A percentile compares a stretch with the other conserved stretches of the same genome.
These are phyloP conservation scores for Drosophila histrio DNA, from an alignment of 2,888 invertebrate species.

Conservation along the genomic window DNA sequence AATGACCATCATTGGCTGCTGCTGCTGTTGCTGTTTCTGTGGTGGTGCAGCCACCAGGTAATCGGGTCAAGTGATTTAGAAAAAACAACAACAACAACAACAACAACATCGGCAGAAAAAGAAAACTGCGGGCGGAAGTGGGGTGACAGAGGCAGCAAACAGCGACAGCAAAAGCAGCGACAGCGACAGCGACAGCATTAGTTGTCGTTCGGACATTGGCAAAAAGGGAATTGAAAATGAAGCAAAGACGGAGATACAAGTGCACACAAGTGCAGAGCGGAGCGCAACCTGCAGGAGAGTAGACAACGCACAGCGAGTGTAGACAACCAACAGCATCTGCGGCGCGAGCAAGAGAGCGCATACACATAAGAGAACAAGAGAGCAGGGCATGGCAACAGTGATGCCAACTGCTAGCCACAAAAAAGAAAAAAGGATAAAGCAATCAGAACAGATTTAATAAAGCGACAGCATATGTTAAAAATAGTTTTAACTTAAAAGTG, in stretches of 20 bases:
- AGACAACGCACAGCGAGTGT: constrained; percentile 7
- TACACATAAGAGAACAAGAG: not conserved
- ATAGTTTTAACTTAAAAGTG: not conserved
- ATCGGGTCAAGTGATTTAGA: constrained; percentile 80
- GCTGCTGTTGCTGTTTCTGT: constrained; percentile 17
- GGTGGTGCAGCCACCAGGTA: constrained; percentile 71
- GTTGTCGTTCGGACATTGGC: constrained; percentile 35
- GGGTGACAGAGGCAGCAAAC: constrained; percentile 33
- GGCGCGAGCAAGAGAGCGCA: constrained; percentile 21
- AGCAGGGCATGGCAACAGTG: constrained; percentile 5
- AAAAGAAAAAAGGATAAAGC: not conserved
- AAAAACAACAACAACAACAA: constrained; percentile 20
- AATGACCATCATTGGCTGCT: constrained; percentile 67
- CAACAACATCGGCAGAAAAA: constrained; percentile 13
- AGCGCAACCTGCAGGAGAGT: constrained; percentile 67
- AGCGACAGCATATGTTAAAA: not conserved
- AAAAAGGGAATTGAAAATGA: constrained; percentile 50
- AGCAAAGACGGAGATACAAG: constrained; percentile 32
- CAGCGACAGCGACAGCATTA: not conserved
- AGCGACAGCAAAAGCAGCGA: not conserved
- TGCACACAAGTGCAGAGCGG: constrained; percentile 58
- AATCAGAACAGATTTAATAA: not conserved
- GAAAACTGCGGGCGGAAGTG: constrained; percentile 50
- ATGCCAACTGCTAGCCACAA: not conserved
- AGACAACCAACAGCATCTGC: constrained; percentile 58